Conservation (phyloP, 2,888 invertebrate species). For the Pyrochroa serraticornis region DNA sequence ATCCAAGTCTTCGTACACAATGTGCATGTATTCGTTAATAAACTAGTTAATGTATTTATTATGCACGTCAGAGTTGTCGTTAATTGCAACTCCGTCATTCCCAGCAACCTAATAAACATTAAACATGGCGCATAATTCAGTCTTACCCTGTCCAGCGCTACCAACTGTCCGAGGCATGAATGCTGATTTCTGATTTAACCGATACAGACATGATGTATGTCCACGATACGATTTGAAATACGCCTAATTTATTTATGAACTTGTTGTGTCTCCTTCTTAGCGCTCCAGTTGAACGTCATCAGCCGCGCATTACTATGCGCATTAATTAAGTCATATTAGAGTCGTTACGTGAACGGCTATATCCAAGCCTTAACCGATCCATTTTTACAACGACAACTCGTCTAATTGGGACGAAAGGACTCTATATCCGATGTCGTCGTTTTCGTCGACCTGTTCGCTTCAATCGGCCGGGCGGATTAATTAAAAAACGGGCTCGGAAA, state of each 20-base stretch:
- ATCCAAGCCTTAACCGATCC: background rate
- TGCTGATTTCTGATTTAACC: constrained; percentile 48
- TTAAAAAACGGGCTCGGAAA: constrained; percentile 24
- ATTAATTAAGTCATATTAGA: constrained; percentile 40
- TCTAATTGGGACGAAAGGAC: background rate
- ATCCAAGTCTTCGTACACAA: constrained; percentile 15
- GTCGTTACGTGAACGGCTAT: background rate
- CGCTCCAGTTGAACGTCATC: constrained; percentile 19
- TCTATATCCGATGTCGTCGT: background rate
- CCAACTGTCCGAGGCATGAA: constrained; percentile 44
- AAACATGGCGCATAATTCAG: constrained; percentile 58
- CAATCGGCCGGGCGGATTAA: constrained; percentile 14
- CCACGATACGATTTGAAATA: constrained; percentile 43
- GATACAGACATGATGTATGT: constrained; percentile 45
- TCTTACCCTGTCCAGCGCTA: constrained; percentile 52
- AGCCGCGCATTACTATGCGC: constrained; percentile 34
- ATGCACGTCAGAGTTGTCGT: constrained; percentile 56
- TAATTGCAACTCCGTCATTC: constrained; percentile 57
- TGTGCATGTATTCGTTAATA: constrained; percentile 36
- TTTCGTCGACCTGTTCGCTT: constrained; percentile 7
- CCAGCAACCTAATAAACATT: constrained; percentile 58
- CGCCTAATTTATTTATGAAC: constrained; percentile 46
- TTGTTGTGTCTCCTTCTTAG: constrained; percentile 40
- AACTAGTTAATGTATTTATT: constrained; percentile 54
- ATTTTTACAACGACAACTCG: background rate